Base-by-base conservation (phyloP, 2,797 vertebrate genomes). In the Sardinella longiceps region DNA sequence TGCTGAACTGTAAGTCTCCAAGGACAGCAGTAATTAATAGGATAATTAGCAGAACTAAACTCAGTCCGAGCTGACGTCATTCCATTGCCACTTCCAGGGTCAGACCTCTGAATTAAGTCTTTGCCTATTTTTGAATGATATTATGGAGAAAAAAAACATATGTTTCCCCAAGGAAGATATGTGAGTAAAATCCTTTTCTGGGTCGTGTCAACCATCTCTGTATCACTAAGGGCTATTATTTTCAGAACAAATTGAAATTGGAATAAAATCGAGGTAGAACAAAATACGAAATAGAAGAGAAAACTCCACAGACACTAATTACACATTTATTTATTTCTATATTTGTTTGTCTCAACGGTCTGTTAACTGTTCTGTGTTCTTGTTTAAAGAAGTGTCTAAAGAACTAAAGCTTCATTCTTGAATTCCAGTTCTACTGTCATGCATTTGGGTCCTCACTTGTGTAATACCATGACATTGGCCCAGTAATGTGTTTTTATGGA, bases 11-110 rank as follows among this genome's bases (percentile, higher is more conserved):
- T 77, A 39, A 39, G 33, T 77, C 70, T 77, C 37, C 70, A 77
- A 77, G 70, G 37, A 77, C 70, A 77, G 70, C 18, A 43, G 70
- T 77, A 77, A 77, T 77, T 77, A 77, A 77, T 77, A 77, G 70
- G 70, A 77, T 43, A 77, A 77, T 77, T 77, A 77, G 18, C 37
- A 37, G 15, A 43, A 77, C 37, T 77, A 77, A 77, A 77, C 33
- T 77, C 18, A 23, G 70, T 77, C 70, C 20, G 11, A 20, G 20
- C 33, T 77, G 18, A 43, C 37, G 37, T 77, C 70, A 77, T 77
- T 43, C 1, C 37, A 10, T 43, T 37, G 6, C 7, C 70, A 77
- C 70, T 43, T 77, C 70, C 18, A 77, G 70, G 33, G 70, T 77
- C 70, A 43, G 15, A 2, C 37, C 37, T 43, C 7, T 37, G 37